A percentile compares a stretch with the other conserved stretches of the same genome.
phyloP scores from a whole-genome alignment of 2,888 invertebrate genomes.

The Ennomos quercinarius region DNA sequence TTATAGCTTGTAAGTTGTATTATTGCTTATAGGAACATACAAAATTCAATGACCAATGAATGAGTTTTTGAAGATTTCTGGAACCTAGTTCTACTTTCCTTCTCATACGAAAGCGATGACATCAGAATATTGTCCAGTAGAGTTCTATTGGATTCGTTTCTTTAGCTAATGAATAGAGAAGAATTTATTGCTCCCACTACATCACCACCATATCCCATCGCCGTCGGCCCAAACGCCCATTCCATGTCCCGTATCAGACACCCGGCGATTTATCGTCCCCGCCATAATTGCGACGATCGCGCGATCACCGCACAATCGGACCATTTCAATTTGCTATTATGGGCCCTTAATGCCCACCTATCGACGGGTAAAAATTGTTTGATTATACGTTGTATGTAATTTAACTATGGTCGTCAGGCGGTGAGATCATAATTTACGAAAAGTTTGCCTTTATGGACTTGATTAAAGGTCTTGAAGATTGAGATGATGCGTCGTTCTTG shows the following conservation, averaged over 20 bases:
- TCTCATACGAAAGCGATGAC: too few relatives aligned
- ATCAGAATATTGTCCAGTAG: too few relatives aligned
- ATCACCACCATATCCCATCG: slow-evolving; percentile 39
- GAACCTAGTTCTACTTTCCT: too few relatives aligned
- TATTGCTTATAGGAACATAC: too few relatives aligned
- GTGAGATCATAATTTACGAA: slow-evolving; percentile 39
- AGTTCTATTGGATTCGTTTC: too few relatives aligned
- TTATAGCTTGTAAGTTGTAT: too few relatives aligned
- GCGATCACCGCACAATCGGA: slow-evolving; percentile 52
- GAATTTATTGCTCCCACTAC: slow-evolving; percentile 43
- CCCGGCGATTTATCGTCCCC: slow-evolving; percentile 73
- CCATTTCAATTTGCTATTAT: slow-evolving; percentile 80
- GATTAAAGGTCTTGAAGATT: slow-evolving; percentile 1
- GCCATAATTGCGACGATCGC: slow-evolving; percentile 76
- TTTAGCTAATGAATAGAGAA: background rate
- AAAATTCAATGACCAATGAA: too few relatives aligned
- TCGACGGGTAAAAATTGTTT: slow-evolving; percentile 33
- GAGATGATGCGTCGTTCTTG: background rate
- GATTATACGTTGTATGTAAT: slow-evolving; percentile 31
- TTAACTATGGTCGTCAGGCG: slow-evolving; percentile 17
- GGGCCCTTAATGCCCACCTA: slow-evolving; percentile 55
- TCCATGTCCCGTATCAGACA: slow-evolving; percentile 79
- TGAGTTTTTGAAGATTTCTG: too few relatives aligned
- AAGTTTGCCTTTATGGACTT: background rate
- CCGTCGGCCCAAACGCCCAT: slow-evolving; percentile 75